These are phyloP conservation scores for Podiceps cristatus DNA, from an alignment of 2,113 vertebrate species.

Conservation along the genomic window DNA sequence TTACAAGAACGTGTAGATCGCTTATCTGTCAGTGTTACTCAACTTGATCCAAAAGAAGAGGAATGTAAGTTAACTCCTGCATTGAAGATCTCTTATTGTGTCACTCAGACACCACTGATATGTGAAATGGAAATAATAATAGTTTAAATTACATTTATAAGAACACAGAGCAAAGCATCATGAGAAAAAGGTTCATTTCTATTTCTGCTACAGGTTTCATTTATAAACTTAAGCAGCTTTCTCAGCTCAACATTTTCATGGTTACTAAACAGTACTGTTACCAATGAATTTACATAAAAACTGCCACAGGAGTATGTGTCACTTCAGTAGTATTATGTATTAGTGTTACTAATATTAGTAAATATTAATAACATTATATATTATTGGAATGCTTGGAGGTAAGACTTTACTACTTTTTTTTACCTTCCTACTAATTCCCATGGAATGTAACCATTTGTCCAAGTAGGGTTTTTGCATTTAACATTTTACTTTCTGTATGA, in stretches of 20 bases:
- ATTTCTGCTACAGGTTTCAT: not conserved
- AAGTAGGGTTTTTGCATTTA: not conserved
- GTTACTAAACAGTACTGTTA: not conserved
- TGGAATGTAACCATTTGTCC: not conserved
- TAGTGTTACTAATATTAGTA: not conserved
- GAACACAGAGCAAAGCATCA: not conserved
- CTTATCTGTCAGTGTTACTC: constrained; percentile 96
- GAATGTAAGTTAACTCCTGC: constrained; percentile 87
- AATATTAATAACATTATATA: not conserved
- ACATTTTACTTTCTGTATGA: not conserved
- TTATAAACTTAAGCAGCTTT: not conserved
- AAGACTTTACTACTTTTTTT: not conserved
- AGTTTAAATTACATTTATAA: not conserved
- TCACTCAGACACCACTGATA: not conserved
- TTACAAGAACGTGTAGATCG: constrained; percentile 97
- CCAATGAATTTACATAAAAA: not conserved
- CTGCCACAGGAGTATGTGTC: not conserved
- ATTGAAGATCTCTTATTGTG: not conserved
- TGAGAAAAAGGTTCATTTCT: not conserved
- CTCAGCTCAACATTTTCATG: not conserved
- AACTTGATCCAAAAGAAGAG: constrained; percentile 98
- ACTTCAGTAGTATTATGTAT: not conserved
- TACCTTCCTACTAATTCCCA: not conserved
- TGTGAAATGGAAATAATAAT: not conserved
- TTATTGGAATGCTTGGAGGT: not conserved